Evolutionary conservation across 2,797 vertebrate genomes (phyloP), one percentile per base, ranked within the genome.

Genomic region (Danionella dracula): DNA sequence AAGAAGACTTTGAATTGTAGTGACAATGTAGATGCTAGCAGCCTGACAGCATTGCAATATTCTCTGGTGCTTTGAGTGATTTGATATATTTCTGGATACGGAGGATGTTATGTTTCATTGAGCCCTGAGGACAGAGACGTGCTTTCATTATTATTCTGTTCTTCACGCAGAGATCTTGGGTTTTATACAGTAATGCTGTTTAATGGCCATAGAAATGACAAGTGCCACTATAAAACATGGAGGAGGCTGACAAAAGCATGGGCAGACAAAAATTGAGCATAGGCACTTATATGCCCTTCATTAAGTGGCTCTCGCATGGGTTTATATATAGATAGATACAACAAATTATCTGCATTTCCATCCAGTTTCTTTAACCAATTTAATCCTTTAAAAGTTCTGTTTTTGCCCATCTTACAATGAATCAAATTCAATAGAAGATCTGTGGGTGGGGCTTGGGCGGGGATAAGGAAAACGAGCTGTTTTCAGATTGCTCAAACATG

Each of bases 101-200:
- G 23, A 51, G 29, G 42, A 60, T 16, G 42, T 23, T 54, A 64
- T 63, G 27, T 64, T 44, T 9, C 11, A 34, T 38, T 6, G 41
- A 51, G 49, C 61, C 38, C 29, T 44, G 6, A 17, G 10, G 49
- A 64, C 8, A 53, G 27, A 53, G 20, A 23, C 50, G 59, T 41
- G 46, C 59, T 54, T 53, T 10, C 50, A 54, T 64, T 44, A 64
- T 54, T 64, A 27, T 34, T 15, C 29, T 44, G 29, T 29, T 44
- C 17, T 44, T 53, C 49, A 54, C 12, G 29, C 13, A 16, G 40
- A 54, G 29, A 44, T 38, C 29, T 66, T 66, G 60, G 56, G 66
- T 71, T 64, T 34, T 37, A 64, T 64, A 35, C 7, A 54, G 38
- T 53, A 64, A 53, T 27, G 41, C 48, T 54, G 48, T 58, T 54